phyloP scores from a whole-genome alignment of 2,888 invertebrate species.

The Conus canariensis region DNA sequence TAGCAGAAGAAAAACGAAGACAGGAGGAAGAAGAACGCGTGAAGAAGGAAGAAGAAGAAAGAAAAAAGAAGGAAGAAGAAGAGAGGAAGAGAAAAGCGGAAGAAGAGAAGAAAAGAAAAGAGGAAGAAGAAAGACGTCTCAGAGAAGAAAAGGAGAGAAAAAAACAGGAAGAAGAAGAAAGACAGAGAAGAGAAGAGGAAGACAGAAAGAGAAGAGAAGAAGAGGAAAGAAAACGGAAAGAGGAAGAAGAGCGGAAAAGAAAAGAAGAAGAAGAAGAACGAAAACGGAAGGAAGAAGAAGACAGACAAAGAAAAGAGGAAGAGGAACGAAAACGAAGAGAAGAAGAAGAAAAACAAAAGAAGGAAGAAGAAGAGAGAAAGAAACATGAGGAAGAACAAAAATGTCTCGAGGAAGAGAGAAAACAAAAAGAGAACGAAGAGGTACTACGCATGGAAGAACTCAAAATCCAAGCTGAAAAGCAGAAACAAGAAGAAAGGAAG shows the following conservation, averaged over 20 bases:
- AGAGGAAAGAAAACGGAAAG: not conserved
- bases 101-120: not conserved
- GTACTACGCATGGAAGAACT: too few species aligned
- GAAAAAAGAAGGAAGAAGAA: not conserved
- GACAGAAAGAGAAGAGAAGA: not conserved
- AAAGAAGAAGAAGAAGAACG: not conserved
- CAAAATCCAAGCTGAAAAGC: not conserved
- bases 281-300: not conserved
- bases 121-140: not conserved
- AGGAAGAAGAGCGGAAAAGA: not conserved
- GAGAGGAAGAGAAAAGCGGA: not conserved
- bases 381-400: not conserved
- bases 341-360: too few species aligned
- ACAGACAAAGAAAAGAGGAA: not conserved
- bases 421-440: too few species aligned
- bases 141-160: not conserved
- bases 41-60: constrained; percentile 44
- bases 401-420: too few species aligned
- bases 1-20: constrained; percentile 12
- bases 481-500: not conserved
- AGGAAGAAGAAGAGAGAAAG: not conserved
- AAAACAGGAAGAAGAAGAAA: constrained; percentile 7
- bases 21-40: constrained; percentile 47
- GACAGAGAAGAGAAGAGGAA: constrained; percentile 17
- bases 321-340: not conserved